Evolutionary conservation across 2,888 invertebrate genomes (phyloP), one percentile per base, ranked within the genome.

Genomic region (Epirrhoe tristata): DNA sequence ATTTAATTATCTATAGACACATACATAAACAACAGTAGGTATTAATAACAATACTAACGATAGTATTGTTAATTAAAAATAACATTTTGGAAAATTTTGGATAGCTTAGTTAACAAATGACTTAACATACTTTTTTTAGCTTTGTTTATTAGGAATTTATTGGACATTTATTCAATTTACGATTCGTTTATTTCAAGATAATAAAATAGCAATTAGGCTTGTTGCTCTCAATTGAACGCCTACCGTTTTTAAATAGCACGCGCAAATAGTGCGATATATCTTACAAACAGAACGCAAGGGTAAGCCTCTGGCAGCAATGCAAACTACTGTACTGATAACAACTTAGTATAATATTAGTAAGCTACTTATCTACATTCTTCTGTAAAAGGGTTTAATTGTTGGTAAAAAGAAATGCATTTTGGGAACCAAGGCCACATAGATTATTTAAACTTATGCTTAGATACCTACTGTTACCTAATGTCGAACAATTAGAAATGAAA

Each of bases 221-320:
- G 39, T 50, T 58, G 46, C 6, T 54, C 36, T 66, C 31, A 58
- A 67, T 63, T 60, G 57, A 67, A 63, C 67, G 67, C 63, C 67
- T 67, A 43, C 36, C 31, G 17, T 36, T 57, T 57, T 48, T n/a
- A 3, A 55, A 67, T 53, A 63, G 63, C 67, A 63, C 63, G 31
- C 5, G 24, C n/a, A 17, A 60, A 61, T 48, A 57, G 17, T 50
- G 54, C 54, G 51, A 32, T 63, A 32, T 12, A 43, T 58, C 31
- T 5, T 4, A 34, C 43, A 64, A 63, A 64, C 24, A 48, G 24
- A 50, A 14, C 54, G 36, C 12, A 14, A 43, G 46, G 54, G 50
- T 36, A 10, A 48, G 8, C n/a, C 31, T 12, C 39, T 36, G 66
- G 54, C 50, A 66, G 66, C 62, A 32, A 55, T 58, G 62, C 50